Base-by-base conservation (phyloP, 2,797 vertebrate genomes). In the Sardinella longiceps region DNA sequence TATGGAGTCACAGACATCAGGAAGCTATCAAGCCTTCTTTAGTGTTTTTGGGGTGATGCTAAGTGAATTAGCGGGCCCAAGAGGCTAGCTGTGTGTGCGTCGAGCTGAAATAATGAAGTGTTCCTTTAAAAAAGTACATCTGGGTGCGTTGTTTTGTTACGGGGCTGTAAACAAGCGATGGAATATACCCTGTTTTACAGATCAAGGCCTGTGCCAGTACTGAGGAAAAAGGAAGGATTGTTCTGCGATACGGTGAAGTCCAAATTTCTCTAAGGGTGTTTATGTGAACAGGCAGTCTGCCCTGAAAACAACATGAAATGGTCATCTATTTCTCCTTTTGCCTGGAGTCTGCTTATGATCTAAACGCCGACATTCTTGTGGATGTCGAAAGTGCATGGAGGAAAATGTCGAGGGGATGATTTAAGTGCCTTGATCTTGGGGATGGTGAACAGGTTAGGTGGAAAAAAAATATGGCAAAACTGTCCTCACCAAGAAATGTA, bases 1-100 rank as follows among this genome's bases (percentile, higher is more conserved):
- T 91, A 90, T 88, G 90, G 84, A 77, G 83, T 30, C 50, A 28
- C 25, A 58, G 82, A 87, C 85, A 87, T 85, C 81, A 85, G 83
- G 87, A 89, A 77, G 85, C 85, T 51, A 83, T 83, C 82, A 45
- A 5, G 20, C 51, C 82, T 84, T 86, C 46, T 25, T 88, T 83
- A 82, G 60, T 45, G 63, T 77, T 39, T 82, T 48, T n/a, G 74
- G 60, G 56, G 60, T 82, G 28, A 82, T 82, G 56, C 51, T 86
- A 86, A 86, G 45, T 82, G 39, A 50, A 80, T 82, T 86, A 82
- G 66, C 28, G 28, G 3, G 50, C 58, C 48, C 15, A 12, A 63
- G 45, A 43, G 80, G 46, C 60, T 45, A 3, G 51, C 6, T 14
- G n/a, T n/a, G n/a, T n/a, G n/a, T n/a, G 28, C 84, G 87, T 89